Base-by-base conservation (phyloP, 2,888 invertebrate species). In the Eubasilissa splendida region DNA sequence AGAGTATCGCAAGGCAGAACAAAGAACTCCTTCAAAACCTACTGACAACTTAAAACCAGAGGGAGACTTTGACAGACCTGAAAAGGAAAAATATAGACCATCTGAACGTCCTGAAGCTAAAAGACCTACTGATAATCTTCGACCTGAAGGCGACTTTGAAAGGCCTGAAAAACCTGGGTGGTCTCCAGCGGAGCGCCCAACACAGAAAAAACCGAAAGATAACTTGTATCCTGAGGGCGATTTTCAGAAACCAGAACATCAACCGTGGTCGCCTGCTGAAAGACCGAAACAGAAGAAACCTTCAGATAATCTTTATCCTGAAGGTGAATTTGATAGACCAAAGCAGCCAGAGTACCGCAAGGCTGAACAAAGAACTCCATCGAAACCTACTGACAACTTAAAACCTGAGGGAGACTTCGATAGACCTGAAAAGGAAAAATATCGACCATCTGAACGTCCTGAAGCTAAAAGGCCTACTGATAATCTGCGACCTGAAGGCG, bases 311-410 rank as follows among this genome's bases (percentile, higher is more conserved):
- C 84, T 31, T n/a, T 88, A 87, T 75, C 88, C 88, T 0, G 90
- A 91, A 84, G 91, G 92, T 31, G 89, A 91, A 33, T 91, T 91
- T 31, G 88, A 90, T 79, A 86, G 87, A 58, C 91, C 91, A 0
- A 88, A 88, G 77, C 84, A 88, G 85, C 87, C 88, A 1, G 83
- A 85, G 50, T 90, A 87, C 85, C 85, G 85, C 0, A 90, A 90
- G 2, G 91, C 88, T 1, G 91, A 92, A 85, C 85, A 87, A 87
- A 84, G 86, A 59, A 87, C 87, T 0, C 89, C 93, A 9, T 90
- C 92, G 5, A 91, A 88, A 85, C 93, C 91, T 71, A 91, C 93
- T 85, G 95, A 95, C 86, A 94, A 95, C 87, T 87, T 92, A n/a
- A 88, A 87, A 77, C 88, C 88, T 0, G 90, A 91, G 84, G 91